phyloP scores from a whole-genome alignment of 2,797 vertebrate genomes.

The Serranus cabrilla region DNA sequence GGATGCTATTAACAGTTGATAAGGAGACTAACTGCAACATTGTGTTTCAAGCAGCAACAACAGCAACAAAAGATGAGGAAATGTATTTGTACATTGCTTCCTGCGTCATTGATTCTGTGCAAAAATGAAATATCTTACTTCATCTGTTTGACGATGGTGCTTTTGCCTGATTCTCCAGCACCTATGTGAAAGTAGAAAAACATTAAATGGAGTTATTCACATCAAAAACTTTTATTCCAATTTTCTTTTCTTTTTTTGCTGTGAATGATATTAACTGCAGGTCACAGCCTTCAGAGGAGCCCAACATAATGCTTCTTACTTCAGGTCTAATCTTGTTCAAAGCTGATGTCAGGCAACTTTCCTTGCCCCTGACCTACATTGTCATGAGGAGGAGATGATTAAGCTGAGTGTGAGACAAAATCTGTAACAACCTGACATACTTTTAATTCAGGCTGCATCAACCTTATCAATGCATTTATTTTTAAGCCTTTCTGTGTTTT shows the following conservation, averaged over 20 bases:
- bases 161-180: slow-evolving; percentile 98
- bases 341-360: slow-evolving; percentile 60
- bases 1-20: neutral
- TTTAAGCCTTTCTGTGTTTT: neutral
- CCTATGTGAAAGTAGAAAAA: slow-evolving; percentile 82
- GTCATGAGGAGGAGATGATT: slow-evolving; percentile 11
- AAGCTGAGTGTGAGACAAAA: slow-evolving; percentile 13
- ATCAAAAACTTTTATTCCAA: neutral
- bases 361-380: slow-evolving; percentile 77
- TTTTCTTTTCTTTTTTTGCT: neutral
- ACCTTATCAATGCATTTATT: neutral
- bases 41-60: no score
- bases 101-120: neutral
- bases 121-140: slow-evolving; percentile 88
- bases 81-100: neutral
- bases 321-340: slow-evolving; percentile 72
- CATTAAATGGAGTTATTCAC: neutral
- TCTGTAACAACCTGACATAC: neutral
- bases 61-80: neutral
- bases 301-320: slow-evolving; percentile 72
- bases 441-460: neutral
- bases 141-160: slow-evolving; percentile 99
- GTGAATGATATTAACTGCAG: slow-evolving; percentile 15
- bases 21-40: no score
- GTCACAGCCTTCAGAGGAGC: slow-evolving; percentile 41